These are phyloP conservation scores for Dicyrtomina minuta DNA, from an alignment of 2,888 invertebrate genomes.

Conservation along the genomic window DNA sequence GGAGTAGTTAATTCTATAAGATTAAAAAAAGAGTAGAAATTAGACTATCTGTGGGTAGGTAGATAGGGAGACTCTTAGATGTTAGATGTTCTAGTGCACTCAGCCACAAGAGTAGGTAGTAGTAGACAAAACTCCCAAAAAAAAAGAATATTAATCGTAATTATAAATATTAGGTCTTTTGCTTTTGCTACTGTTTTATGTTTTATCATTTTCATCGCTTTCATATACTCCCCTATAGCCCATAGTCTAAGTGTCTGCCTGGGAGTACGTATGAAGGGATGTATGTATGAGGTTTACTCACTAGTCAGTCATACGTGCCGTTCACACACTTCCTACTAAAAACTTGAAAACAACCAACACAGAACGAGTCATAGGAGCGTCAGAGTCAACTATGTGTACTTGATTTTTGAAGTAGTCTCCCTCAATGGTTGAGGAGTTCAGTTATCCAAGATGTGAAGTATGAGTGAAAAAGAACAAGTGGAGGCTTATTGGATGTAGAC, in stretches of 20 bases:
- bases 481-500: background rate
- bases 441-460: constrained; percentile 19
- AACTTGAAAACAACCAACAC: no score
- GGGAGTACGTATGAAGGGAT: background rate
- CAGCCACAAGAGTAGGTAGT: background rate
- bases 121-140: no score
- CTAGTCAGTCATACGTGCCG: constrained; percentile 4
- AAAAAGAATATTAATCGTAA: constrained; percentile 3
- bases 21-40: background rate
- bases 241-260: no score
- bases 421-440: background rate
- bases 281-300: no score
- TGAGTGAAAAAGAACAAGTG: constrained; percentile 11
- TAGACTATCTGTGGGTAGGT: no score
- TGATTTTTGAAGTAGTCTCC: background rate
- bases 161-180: constrained; percentile 17
- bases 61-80: background rate
- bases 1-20: background rate
- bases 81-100: background rate
- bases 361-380: no score
- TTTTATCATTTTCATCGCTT: constrained; percentile 25
- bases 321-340: constrained; percentile 11
- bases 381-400: background rate
- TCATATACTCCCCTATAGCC: background rate
- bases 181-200: constrained; percentile 23